A percentile compares a stretch with the other conserved stretches of the same genome.
Conservation (phyloP, 2,888 invertebrate genomes). For the Gasteruption jaculator region DNA sequence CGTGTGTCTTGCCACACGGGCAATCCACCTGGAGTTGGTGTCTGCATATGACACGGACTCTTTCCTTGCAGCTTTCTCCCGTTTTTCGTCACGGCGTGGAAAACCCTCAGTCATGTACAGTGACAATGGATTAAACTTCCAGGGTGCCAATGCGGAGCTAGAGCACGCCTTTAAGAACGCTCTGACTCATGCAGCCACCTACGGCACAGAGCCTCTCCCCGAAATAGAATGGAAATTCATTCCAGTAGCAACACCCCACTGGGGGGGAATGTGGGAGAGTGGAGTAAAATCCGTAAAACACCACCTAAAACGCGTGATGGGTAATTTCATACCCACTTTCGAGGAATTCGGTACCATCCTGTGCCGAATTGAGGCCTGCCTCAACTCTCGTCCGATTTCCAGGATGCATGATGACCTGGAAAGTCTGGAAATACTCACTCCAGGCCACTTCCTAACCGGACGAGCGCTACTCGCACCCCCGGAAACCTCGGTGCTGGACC, state of each 20-base stretch:
- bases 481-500: conserved; percentile 11
- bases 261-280: conserved; percentile 20
- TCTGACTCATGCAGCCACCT: neutral
- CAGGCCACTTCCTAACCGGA: conserved; percentile 29
- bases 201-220: conserved; percentile 2
- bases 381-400: conserved; percentile 32
- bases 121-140: conserved; percentile 33
- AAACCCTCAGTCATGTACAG: conserved; percentile 21
- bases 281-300: conserved; percentile 30
- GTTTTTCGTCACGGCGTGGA: conserved; percentile 31
- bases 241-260: conserved; percentile 30
- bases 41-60: conserved; percentile 20
- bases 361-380: conserved; percentile 29
- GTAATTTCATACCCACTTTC: conserved; percentile 25
- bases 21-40: conserved; percentile 29
- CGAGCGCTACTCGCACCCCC: conserved; percentile 17
- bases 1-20: conserved; percentile 19
- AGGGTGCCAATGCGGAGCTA: conserved; percentile 25
- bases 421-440: conserved; percentile 23
- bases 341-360: conserved; percentile 31
- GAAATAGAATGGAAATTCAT: conserved; percentile 33
- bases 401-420: conserved; percentile 25
- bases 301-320: conserved; percentile 27
- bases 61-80: conserved; percentile 26
- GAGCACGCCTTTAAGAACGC: conserved; percentile 2